Conservation (phyloP, 1,140 invertebrate genomes). For the Nasonia giraulti region DNA sequence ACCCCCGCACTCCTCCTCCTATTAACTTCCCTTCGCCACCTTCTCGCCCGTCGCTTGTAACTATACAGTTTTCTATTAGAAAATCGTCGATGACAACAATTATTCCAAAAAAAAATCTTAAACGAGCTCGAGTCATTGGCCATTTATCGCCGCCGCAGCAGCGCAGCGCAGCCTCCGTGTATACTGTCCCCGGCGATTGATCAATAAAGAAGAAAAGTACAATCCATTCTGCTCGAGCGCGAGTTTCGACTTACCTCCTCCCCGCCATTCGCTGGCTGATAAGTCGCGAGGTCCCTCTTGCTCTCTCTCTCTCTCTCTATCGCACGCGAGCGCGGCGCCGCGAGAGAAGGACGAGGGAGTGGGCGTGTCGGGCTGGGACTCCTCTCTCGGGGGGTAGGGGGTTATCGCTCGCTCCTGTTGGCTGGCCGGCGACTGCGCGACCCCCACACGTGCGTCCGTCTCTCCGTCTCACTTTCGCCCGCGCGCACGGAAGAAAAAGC, state of each 20-base stretch:
- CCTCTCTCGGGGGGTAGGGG: slow-evolving; percentile 52
- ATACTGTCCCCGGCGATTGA: neutral
- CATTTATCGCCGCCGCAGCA: neutral
- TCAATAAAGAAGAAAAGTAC: slow-evolving; percentile 46
- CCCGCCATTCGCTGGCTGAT: slow-evolving; percentile 63
- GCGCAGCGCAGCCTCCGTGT: neutral
- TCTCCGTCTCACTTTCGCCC: neutral
- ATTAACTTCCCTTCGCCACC: neutral
- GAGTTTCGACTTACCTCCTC: neutral
- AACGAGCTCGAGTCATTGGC: slow-evolving; percentile 8
- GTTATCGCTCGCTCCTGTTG: slow-evolving; percentile 63
- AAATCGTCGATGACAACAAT: neutral
- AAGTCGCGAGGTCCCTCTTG: slow-evolving; percentile 69
- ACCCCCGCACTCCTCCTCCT: slow-evolving; percentile 1
- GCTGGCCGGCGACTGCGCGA: slow-evolving; percentile 56
- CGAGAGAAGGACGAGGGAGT: slow-evolving; percentile 52
- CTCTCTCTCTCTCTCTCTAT: no score
- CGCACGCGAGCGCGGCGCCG: no score
- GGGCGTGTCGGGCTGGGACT: slow-evolving; percentile 64
- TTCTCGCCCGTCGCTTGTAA: neutral
- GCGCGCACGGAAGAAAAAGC: neutral
- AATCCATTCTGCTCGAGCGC: slow-evolving; percentile 10
- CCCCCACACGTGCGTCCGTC: slow-evolving; percentile 53
- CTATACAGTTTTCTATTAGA: neutral
- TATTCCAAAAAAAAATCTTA: no score